Percentiles rank a stretch among this genome's conserved stretches.
Evolutionary conservation across 2,888 invertebrate species (phyloP).

Genomic region (Dorcus parallelipipedus): DNA sequence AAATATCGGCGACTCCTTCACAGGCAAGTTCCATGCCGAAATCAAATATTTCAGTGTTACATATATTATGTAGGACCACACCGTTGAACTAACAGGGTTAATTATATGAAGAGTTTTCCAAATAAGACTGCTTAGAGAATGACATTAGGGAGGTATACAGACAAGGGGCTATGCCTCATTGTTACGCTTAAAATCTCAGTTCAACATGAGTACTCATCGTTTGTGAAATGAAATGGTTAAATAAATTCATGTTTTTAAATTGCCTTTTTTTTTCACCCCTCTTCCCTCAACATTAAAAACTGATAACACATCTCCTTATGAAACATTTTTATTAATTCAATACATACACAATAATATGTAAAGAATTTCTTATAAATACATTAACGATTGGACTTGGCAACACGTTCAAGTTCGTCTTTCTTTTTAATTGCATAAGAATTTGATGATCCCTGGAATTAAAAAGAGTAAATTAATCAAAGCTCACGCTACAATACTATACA

Average conservation of each 20-base stretch:
- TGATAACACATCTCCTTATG: background rate
- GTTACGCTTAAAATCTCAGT: slow-evolving; percentile 48
- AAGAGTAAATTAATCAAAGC: slow-evolving; percentile 9
- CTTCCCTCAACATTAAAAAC: background rate
- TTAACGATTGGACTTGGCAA: slow-evolving; percentile 99
- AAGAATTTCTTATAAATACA: slow-evolving; percentile 27
- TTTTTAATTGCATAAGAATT: slow-evolving; percentile 99
- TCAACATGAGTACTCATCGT: slow-evolving; percentile 48
- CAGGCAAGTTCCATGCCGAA: slow-evolving; percentile 6
- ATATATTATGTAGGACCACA: slow-evolving; percentile 37
- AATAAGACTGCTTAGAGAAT: slow-evolving; percentile 47
- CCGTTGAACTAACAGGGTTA: slow-evolving; percentile 46
- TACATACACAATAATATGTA: slow-evolving; percentile 16
- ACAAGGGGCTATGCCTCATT: slow-evolving; percentile 36
- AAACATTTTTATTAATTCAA: slow-evolving; percentile 6
- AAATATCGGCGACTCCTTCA: background rate
- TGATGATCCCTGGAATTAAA: slow-evolving; percentile 78
- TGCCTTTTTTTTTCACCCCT: slow-evolving; percentile 8
- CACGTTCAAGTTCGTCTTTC: slow-evolving; percentile 99
- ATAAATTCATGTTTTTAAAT: slow-evolving; percentile 47
- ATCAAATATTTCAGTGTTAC: slow-evolving; percentile 23
- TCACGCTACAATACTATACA: too few relatives aligned
- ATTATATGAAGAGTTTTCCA: slow-evolving; percentile 40
- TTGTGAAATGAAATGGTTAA: slow-evolving; percentile 45
- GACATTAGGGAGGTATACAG: slow-evolving; percentile 45